Evolutionary conservation across 2,113 vertebrate genomes (phyloP).

Genomic region (Poecilia latipinna): DNA sequence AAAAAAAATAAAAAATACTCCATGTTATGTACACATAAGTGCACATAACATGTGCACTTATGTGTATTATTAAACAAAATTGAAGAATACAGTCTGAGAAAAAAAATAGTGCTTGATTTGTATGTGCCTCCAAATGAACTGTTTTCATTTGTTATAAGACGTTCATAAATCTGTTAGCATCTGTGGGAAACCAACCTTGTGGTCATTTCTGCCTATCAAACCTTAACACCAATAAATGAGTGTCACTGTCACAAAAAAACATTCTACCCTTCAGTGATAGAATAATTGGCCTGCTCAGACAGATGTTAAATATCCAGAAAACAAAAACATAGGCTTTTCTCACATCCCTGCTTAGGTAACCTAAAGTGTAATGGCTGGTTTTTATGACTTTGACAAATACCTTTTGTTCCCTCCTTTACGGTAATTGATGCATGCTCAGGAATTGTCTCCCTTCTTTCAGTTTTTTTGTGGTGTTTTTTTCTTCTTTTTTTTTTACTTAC

Average conservation of each 20-base stretch:
- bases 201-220: slow-evolving; percentile 11
- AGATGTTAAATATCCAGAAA: neutral
- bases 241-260: neutral
- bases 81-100: no score
- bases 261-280: neutral
- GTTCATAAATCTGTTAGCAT: neutral
- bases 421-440: slow-evolving; percentile 23
- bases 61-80: no score
- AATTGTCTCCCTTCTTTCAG: slow-evolving; percentile 9
- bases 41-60: no score
- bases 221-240: neutral
- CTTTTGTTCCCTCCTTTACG: slow-evolving; percentile 16
- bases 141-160: neutral
- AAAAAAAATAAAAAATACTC: no score
- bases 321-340: neutral
- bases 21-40: no score
- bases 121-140: neutral
- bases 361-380: neutral
- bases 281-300: neutral
- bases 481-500: neutral
- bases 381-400: neutral
- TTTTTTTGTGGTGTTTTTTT: slow-evolving; percentile 2
- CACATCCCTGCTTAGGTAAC: neutral
- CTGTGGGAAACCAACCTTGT: neutral
- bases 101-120: no score